phyloP scores from a whole-genome alignment of 1,140 invertebrate species.

The Alviniconcha marisindica region DNA sequence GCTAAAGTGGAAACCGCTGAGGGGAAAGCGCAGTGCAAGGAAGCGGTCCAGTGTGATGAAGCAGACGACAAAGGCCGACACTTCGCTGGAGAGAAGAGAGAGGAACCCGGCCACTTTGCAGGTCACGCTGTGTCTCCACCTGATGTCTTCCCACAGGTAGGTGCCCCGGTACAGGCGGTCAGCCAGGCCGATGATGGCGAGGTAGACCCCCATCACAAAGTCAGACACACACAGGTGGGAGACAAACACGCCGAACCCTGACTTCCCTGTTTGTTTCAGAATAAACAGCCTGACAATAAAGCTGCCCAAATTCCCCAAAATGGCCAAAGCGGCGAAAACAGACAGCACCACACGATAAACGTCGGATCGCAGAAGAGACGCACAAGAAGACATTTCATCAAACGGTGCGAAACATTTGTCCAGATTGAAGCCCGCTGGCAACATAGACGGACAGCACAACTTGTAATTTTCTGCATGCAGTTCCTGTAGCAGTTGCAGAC shows the following conservation, averaged over 20 bases:
- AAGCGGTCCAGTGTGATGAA: conserved; percentile 59
- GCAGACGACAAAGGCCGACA: conserved; percentile 52
- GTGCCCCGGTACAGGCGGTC: not conserved
- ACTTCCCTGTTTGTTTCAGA: not conserved
- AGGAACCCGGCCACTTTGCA: conserved; percentile 10
- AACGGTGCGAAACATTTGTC: not conserved
- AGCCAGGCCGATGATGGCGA: conserved; percentile 10
- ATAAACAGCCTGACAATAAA: conserved; percentile 39
- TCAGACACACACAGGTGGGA: conserved; percentile 25
- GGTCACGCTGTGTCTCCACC: conserved; percentile 5
- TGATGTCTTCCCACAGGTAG: conserved; percentile 24
- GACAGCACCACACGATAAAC: conserved; percentile 45
- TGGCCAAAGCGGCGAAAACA: conserved; percentile 44
- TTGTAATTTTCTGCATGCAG: conserved; percentile 22
- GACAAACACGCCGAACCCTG: conserved; percentile 39
- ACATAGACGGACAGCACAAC: not conserved
- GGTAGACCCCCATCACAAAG: conserved; percentile 16
- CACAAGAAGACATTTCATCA: conserved; percentile 10
- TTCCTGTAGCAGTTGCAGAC: not conserved
- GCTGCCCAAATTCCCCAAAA: conserved; percentile 51
- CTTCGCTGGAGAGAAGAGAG: conserved; percentile 55
- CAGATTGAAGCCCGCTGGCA: conserved; percentile 11
- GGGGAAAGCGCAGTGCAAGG: conserved; percentile 55
- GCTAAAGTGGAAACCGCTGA: conserved; percentile 37
- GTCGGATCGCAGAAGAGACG: not conserved